These are phyloP conservation scores for Ophion costatus DNA, from an alignment of 2,888 invertebrate genomes.

Conservation along the genomic window DNA sequence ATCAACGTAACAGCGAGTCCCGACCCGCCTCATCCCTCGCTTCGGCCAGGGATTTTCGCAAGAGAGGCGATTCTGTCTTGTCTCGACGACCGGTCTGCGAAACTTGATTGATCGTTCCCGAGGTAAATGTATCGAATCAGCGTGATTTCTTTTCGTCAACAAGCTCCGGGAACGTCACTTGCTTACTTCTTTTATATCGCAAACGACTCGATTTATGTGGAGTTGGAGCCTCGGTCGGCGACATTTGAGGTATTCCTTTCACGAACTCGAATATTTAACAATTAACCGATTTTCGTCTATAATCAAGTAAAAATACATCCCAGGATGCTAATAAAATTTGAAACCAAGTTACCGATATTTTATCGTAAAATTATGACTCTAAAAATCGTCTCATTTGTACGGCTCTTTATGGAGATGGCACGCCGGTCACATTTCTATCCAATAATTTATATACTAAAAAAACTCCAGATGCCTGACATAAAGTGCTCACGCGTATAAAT, in stretches of 20 bases:
- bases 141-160: conserved; percentile 56
- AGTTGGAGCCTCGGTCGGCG: background rate
- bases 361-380: no score
- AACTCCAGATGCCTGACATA: no score
- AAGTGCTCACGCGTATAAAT: no score
- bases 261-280: no score
- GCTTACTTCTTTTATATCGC: conserved; percentile 11
- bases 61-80: conserved; percentile 59
- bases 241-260: background rate
- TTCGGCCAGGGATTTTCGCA: conserved; percentile 31
- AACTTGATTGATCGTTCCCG: conserved; percentile 65
- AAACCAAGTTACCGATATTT: no score
- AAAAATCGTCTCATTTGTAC: no score
- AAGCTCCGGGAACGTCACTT: conserved; percentile 32
- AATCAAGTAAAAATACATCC: no score
- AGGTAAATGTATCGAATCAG: conserved; percentile 65
- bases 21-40: conserved; percentile 7
- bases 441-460: no score
- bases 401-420: no score
- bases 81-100: conserved; percentile 48
- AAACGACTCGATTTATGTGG: conserved; percentile 17
- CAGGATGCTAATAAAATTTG: no score
- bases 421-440: no score
- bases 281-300: no score
- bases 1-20: conserved; percentile 71